These are phyloP conservation scores for Ganaspis sp. DNA, from an alignment of 1,140 invertebrate genomes.

Conservation along the genomic window DNA sequence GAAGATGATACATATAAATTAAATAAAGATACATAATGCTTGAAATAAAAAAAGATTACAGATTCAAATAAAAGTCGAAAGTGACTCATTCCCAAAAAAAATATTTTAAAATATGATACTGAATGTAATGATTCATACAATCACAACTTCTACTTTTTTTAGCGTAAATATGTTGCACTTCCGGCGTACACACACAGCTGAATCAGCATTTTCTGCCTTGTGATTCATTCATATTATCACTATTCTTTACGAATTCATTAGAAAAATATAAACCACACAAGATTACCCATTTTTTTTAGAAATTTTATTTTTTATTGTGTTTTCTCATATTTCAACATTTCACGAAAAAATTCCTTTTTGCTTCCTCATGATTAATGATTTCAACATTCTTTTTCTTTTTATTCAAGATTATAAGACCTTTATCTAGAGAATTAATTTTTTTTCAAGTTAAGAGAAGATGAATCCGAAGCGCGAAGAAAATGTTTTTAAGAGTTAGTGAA, in stretches of 20 bases:
- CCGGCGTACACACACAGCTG: constrained; percentile 53
- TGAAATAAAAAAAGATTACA: not conserved
- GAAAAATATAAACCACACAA: constrained; percentile 34
- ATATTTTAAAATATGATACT: not conserved
- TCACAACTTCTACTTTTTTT: constrained; percentile 33
- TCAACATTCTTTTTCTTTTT: too few relatives aligned
- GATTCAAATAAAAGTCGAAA: not conserved
- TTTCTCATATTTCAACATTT: constrained; percentile 25
- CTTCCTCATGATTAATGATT: constrained; percentile 37
- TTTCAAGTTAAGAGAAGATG: too few relatives aligned
- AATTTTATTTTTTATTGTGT: constrained; percentile 35
- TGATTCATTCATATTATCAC: constrained; percentile 55
- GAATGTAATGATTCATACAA: not conserved
- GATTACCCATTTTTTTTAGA: constrained; percentile 21
- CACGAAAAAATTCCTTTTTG: constrained; percentile 37
- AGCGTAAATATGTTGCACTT: constrained; percentile 59
- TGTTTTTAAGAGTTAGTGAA: too few relatives aligned
- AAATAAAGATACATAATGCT: too few relatives aligned
- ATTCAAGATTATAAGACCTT: too few relatives aligned
- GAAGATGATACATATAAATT: too few relatives aligned
- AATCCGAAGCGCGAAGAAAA: too few relatives aligned
- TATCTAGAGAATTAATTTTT: too few relatives aligned
- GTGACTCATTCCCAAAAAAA: constrained; percentile 6
- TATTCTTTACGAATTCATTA: constrained; percentile 38
- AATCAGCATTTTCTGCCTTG: constrained; percentile 60